phyloP scores from a whole-genome alignment of 2,888 invertebrate genomes.

The Pachydiplax longipennis region DNA sequence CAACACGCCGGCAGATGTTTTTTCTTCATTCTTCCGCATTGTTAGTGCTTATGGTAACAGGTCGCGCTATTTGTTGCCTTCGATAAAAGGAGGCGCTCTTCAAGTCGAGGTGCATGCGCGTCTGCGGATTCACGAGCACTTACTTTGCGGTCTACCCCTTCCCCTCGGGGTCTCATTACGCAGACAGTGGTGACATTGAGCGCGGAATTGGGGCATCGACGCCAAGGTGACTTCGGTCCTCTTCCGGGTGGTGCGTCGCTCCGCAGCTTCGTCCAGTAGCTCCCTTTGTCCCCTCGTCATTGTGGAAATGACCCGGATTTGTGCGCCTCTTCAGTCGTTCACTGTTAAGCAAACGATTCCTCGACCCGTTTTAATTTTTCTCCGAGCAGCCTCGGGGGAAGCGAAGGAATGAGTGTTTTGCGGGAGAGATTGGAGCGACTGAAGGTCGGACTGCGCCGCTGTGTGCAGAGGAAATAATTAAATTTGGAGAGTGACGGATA shows the following conservation, averaged over 20 bases:
- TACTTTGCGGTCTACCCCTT: neutral
- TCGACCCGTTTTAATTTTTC: constrained; percentile 18
- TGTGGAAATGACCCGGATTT: constrained; percentile 40
- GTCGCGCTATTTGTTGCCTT: no score
- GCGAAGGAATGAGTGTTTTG: neutral
- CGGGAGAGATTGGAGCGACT: neutral
- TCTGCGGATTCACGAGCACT: no score
- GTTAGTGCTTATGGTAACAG: no score
- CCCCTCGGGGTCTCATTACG: neutral
- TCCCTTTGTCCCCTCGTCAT: neutral
- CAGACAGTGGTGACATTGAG: constrained; percentile 15
- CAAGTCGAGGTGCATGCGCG: no score
- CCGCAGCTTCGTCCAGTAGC: neutral
- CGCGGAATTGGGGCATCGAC: constrained; percentile 32
- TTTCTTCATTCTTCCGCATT: no score
- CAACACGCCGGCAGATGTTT: no score
- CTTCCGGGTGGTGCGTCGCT: neutral
- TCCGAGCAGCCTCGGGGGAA: neutral
- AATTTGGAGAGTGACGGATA: neutral
- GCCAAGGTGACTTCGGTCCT: neutral
- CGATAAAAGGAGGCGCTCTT: no score
- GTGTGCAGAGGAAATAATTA: neutral
- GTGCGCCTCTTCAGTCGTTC: constrained; percentile 9
- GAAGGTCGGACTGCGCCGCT: neutral
- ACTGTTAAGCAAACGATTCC: constrained; percentile 36